A percentile compares a stretch with the other conserved stretches of the same genome.
phyloP scores from a whole-genome alignment of 2,888 invertebrate species.

The Synergus itoensis region DNA sequence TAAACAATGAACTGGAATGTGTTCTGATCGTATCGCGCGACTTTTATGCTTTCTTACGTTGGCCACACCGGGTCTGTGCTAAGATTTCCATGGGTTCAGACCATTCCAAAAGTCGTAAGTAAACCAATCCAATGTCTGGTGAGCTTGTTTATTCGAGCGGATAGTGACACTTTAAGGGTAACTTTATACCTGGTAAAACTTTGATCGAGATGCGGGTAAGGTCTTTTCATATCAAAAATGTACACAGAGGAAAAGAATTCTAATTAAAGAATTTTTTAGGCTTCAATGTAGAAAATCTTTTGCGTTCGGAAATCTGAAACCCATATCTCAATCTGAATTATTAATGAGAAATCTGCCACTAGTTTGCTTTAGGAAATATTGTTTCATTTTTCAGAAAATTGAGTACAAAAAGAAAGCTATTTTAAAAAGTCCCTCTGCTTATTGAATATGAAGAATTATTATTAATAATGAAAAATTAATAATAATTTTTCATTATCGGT shows the following conservation, averaged over 20 bases:
- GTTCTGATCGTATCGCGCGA: slow-evolving; percentile 62
- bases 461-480: background rate
- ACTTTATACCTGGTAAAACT: slow-evolving; percentile 53
- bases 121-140: slow-evolving; percentile 47
- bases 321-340: too few species aligned
- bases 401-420: too few species aligned
- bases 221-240: background rate
- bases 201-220: slow-evolving; percentile 29
- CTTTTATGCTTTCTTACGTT: slow-evolving; percentile 69
- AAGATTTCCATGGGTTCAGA: slow-evolving; percentile 10
- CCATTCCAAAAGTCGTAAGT: slow-evolving; percentile 49
- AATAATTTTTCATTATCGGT: background rate
- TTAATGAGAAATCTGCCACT: too few species aligned
- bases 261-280: background rate
- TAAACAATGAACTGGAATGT: slow-evolving; percentile 68
- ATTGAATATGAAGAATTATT: background rate
- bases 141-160: slow-evolving; percentile 51
- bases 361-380: too few species aligned
- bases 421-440: too few species aligned
- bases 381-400: too few species aligned
- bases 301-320: too few species aligned
- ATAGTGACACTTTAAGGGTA: slow-evolving; percentile 60
- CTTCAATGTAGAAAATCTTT: too few species aligned
- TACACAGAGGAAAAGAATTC: background rate
- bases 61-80: slow-evolving; percentile 47